Percentiles rank a stretch among this genome's conserved stretches.
These are phyloP conservation scores for Halichoerus grypus DNA, from an alignment of 2,113 vertebrate genomes.

Conservation along the genomic window DNA sequence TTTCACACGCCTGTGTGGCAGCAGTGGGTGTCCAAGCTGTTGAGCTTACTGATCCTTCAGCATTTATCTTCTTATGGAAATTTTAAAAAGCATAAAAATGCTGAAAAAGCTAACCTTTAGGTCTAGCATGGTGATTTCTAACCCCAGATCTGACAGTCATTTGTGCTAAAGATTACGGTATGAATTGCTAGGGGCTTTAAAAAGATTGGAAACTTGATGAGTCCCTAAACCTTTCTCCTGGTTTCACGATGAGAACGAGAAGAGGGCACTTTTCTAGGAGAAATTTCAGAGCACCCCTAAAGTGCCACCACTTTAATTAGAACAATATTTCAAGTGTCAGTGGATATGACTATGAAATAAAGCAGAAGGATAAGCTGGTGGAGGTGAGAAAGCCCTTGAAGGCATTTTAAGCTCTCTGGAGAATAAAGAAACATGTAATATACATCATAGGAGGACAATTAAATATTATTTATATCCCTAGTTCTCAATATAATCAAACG, in stretches of 20 bases:
- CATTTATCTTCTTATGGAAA: constrained; percentile 77
- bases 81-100: constrained; percentile 82
- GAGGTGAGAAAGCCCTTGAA: constrained; percentile 77
- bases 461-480: constrained; percentile 32
- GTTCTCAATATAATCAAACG: background rate
- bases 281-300: constrained; percentile 72
- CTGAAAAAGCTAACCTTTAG: constrained; percentile 80
- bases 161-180: constrained; percentile 64
- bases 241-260: constrained; percentile 64
- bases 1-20: constrained; percentile 70
- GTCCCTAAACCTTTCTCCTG: constrained; percentile 48
- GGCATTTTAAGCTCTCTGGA: constrained; percentile 20
- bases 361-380: constrained; percentile 57
- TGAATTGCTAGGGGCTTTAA: constrained; percentile 69
- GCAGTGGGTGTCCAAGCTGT: constrained; percentile 78
- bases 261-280: constrained; percentile 68
- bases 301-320: constrained; percentile 78
- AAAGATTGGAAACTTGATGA: constrained; percentile 69
- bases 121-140: constrained; percentile 75
- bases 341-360: constrained; percentile 75
- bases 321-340: constrained; percentile 80
- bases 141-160: constrained; percentile 81
- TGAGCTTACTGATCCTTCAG: constrained; percentile 76
- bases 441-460: constrained; percentile 10
- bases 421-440: constrained; percentile 24